Conservation (phyloP, 2,888 invertebrate genomes). For the Rutpela maculata region DNA sequence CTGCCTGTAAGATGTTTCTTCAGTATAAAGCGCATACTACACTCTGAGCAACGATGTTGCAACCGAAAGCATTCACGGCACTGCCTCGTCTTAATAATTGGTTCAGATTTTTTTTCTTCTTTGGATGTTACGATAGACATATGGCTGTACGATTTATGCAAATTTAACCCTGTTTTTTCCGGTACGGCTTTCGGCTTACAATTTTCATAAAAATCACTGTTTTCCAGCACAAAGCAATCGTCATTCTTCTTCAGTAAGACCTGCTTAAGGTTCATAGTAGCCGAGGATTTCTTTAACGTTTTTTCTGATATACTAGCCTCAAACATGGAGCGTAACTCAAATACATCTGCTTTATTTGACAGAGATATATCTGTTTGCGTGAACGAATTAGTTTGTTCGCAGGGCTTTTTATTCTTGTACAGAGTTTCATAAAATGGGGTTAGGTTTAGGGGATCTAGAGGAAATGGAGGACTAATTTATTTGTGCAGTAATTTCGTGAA, state of each 20-base stretch:
- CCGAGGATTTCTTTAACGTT: conserved; percentile 16
- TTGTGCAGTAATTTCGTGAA: too few relatives aligned
- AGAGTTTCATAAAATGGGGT: conserved; percentile 36
- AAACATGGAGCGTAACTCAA: conserved; percentile 8
- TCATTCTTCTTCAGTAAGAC: conserved; percentile 15
- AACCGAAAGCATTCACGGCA: conserved; percentile 56
- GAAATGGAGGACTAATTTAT: not conserved
- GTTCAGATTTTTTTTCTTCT: conserved; percentile 35
- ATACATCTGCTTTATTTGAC: not conserved
- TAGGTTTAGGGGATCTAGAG: conserved; percentile 41
- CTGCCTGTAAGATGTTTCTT: conserved; percentile 51
- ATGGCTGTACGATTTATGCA: conserved; percentile 66
- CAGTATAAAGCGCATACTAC: conserved; percentile 51
- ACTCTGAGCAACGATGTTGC: conserved; percentile 56
- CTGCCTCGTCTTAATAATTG: conserved; percentile 20
- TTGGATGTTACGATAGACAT: conserved; percentile 58
- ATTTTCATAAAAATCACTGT: conserved; percentile 39
- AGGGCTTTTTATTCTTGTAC: not conserved
- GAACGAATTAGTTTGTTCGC: not conserved
- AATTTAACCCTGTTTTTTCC: conserved; percentile 55
- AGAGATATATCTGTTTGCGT: conserved; percentile 19
- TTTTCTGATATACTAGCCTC: not conserved
- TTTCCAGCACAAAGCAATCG: conserved; percentile 47
- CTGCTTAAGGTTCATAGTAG: conserved; percentile 3
- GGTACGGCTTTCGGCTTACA: conserved; percentile 8